Base-by-base conservation (phyloP, 2,797 vertebrate genomes). In the Gallirallus australis region DNA sequence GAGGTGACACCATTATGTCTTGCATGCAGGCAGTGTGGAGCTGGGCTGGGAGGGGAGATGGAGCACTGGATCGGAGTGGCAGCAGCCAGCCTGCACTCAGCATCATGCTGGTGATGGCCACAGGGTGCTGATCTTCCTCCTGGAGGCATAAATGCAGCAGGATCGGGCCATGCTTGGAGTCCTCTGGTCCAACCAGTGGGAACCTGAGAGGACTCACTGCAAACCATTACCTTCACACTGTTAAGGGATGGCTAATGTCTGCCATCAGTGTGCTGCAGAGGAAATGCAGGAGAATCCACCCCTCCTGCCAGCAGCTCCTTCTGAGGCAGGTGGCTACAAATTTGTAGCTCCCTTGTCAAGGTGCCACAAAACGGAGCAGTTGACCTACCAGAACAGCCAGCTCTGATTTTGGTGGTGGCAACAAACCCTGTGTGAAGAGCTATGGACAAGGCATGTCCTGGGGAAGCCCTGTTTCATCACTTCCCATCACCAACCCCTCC, bases 41-140 rank as follows among this genome's bases (percentile, higher is more conserved):
- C 11, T 75, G 57, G 20, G 24, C n/a, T 80, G 47, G 20, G 60
- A 89, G 35, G 25, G 42, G n/a, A 71, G 10, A 6, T 1, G 0
- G 21, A 87, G 20, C 25, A 47, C n/a, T 31, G 45, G 15, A 13
- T 87, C 37, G 15, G 37, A 28, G 61, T 1, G 2, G 28, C 19
- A 52, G 37, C 1, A 1, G 5, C 19, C 64, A 39, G 6, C 12
- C 77, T 0, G 0, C 42, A 19, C 42, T 48, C 35, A 48, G 35
- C 80, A 53, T 56, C 28, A 4, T 1, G 2, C 30, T 77, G 52
- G n/a, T 15, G 42, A 30, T 19, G 53, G 9, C 56, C 31, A 5
- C 52, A 39, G 35, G 47, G 7, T 17, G 16, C 15, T 12, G n/a
- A 15, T 31, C 28, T 68, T 86, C 28, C 48, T 85, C 31, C 57